Base-by-base conservation (phyloP, 2,113 vertebrate species). In the Vulpes vulpes region DNA sequence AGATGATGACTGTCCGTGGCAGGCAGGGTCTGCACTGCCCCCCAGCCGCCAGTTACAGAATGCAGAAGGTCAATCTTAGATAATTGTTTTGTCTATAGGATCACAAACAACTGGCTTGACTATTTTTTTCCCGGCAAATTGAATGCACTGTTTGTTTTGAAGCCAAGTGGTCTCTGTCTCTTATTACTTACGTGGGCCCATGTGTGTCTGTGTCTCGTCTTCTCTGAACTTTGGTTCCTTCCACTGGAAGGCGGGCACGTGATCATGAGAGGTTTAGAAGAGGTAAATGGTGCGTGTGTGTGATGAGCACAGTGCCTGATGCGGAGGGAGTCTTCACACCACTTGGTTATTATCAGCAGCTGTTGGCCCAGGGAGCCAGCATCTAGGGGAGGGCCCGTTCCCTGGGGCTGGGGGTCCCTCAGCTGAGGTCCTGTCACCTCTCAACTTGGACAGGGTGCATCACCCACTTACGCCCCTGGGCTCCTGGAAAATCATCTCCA, bases 31-130 rank as follows among this genome's bases (percentile, higher is more conserved):
- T 67, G 25, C 92, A 80, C 80, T 60, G 79, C n/a, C 90, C 92
- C 67, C 59, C 62, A 51, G 67, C 83, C 12, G 0, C 94, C 94
- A 79, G 76, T 55, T 32, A 78, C 60, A 94, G 81, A 82, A 51
- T 69, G n/a, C 55, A 8, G 22, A 55, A 97, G 91, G 91, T 96
- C 92, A 80, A 2, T 80, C 57, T 95, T 23, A 59, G n/a, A 73
- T 80, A 51, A 95, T 82, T 83, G 81, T 96, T 98, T 97, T 98
- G 98, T 96, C 97, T 97, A 49, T 92, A 30, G 94, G 96, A 95
- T 97, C 98, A 95, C 97, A 96, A 97, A 97, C 25, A 93, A 71
- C 74, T 74, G 92, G 81, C 69, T 43, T 51, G 84, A 51, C 87
- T 88, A 10, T 96, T 94, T 95, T 78, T 85, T 4, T 8, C 88